Percentiles rank a stretch among this genome's conserved stretches.
Conservation (phyloP, 2,888 invertebrate species). For the Coleophora deauratella region DNA sequence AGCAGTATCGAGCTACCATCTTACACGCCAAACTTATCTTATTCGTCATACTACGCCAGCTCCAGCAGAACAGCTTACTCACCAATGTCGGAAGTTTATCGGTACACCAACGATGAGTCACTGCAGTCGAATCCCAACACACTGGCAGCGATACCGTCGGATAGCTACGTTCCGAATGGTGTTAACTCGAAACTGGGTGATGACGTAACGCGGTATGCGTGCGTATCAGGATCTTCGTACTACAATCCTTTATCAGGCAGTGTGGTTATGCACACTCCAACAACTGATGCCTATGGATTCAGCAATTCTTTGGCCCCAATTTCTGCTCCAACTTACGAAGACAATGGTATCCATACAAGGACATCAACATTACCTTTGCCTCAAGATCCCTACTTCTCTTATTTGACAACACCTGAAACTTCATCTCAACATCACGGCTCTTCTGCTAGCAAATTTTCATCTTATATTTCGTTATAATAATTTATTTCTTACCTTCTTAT, state of each 20-base stretch:
- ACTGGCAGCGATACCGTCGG: constrained; percentile 43
- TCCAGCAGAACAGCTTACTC: constrained; percentile 55
- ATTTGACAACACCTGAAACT: constrained; percentile 40
- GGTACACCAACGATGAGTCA: constrained; percentile 62
- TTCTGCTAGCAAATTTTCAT: constrained; percentile 45
- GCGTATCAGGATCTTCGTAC: constrained; percentile 39
- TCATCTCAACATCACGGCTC: constrained; percentile 35
- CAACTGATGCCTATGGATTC: constrained; percentile 46
- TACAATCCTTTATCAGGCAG: constrained; percentile 45
- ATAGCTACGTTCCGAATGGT: constrained; percentile 62
- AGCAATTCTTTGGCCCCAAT: constrained; percentile 31
- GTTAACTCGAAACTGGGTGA: constrained; percentile 53
- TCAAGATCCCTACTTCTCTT: constrained; percentile 55
- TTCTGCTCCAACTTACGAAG: constrained; percentile 50
- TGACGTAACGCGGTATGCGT: constrained; percentile 46
- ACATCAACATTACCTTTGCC: constrained; percentile 33
- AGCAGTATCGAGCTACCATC: constrained; percentile 51
- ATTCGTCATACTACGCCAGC: constrained; percentile 50
- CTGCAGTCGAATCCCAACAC: constrained; percentile 48
- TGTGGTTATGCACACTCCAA: constrained; percentile 42
- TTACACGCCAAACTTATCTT: constrained; percentile 59
- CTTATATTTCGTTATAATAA: constrained; percentile 51
- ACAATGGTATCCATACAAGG: constrained; percentile 37
- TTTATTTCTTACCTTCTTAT: too few species aligned
- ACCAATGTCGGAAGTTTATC: constrained; percentile 61